Evolutionary conservation across 2,888 invertebrate genomes (phyloP), one percentile per base, ranked within the genome.

Genomic region (Doris montereyensis): DNA sequence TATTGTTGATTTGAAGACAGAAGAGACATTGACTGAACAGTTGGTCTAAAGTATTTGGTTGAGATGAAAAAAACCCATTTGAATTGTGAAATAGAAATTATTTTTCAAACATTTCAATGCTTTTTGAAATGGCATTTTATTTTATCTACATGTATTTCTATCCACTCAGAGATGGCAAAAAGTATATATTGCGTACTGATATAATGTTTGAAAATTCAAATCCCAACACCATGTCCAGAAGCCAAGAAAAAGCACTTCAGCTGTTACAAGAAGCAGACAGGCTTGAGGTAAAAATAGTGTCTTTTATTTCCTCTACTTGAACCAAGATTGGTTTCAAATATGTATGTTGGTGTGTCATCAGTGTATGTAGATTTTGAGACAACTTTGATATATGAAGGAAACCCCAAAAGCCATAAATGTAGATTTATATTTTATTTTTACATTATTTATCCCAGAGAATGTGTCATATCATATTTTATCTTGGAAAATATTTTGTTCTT

Each of bases 111-210:
- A 52, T 10, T 10, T 52, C 13, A 10, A 52, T 52, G 8, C 21
- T 62, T 62, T 62, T 5, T 62, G 13, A 17, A 10, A 62, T n/a
- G n/a, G n/a, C 5, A 17, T 62, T 13, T 62, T 17, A 21, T 17
- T 10, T 62, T 62, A 17, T 8, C 8, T 17, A 62, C 5, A 5
- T 21, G 10, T 62, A 17, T 17, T 62, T 5, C 10, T 17, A 17
- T 28, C 32, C 21, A 30, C 81, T 28, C 82, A 88, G 88, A 65
- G 82, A 84, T 81, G 88, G 88, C 52, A 77, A 81, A 32, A 90
- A 90, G 82, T 90, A 89, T 79, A 90, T 90, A 30, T 78, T 90
- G 73, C 83, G 89, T 26, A 88, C 89, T 32, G 89, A 90, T 80
- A 84, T 90, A 13, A 87, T 89, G 88, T 90, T 83, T 80, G 78